phyloP scores from a whole-genome alignment of 2,888 invertebrate species.

The Hipparchia semele region DNA sequence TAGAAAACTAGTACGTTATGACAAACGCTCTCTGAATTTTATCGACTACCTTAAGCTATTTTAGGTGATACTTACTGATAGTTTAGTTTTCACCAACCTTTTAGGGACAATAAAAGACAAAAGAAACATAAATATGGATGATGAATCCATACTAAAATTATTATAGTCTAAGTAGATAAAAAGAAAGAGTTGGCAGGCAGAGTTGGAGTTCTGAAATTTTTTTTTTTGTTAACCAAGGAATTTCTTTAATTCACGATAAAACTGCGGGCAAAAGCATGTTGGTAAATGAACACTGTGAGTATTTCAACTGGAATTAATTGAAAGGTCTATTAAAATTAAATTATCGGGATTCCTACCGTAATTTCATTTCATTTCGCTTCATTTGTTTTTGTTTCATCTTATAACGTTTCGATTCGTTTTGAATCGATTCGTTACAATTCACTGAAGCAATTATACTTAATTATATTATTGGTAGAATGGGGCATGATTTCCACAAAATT shows the following conservation, averaged over 20 bases:
- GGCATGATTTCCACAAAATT: neutral
- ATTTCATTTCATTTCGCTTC: neutral
- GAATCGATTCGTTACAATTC: neutral
- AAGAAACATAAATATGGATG: too few species aligned
- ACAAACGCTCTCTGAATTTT: too few species aligned
- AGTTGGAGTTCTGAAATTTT: too few species aligned
- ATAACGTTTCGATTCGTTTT: neutral
- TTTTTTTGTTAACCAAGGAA: too few species aligned
- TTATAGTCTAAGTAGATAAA: too few species aligned
- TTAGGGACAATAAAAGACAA: too few species aligned
- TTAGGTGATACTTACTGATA: too few species aligned
- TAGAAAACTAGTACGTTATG: too few species aligned
- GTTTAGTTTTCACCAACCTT: too few species aligned
- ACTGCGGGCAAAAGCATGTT: neutral
- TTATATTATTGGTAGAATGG: neutral
- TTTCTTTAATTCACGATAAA: neutral
- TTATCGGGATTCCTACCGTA: neutral
- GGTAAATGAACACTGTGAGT: neutral
- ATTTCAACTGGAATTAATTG: neutral
- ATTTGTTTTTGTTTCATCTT: slow-evolving; percentile 2
- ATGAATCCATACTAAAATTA: too few species aligned
- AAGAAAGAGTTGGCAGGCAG: too few species aligned
- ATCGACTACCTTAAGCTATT: too few species aligned
- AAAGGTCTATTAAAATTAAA: neutral
- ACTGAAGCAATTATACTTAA: neutral